Percentiles rank a stretch among this genome's conserved stretches.
phyloP scores from a whole-genome alignment of 1,140 invertebrate species.

The Bradynema listronoti region DNA sequence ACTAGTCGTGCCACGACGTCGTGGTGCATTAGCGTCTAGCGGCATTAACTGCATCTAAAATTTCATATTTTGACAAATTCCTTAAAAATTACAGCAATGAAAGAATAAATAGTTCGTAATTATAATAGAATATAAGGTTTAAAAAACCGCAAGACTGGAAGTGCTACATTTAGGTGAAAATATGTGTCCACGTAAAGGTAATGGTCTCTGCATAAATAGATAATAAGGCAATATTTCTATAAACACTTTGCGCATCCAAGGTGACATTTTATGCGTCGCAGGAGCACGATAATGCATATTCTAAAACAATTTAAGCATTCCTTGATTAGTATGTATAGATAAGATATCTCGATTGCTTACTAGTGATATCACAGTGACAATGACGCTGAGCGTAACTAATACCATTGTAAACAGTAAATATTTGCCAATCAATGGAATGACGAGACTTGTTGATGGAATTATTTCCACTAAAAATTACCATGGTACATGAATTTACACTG shows the following conservation, averaged over 20 bases:
- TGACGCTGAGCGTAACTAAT: conserved; percentile 86
- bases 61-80: neutral
- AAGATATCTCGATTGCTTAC: conserved; percentile 35
- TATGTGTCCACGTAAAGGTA: neutral
- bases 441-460: conserved; percentile 92
- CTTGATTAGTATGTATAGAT: conserved; percentile 6
- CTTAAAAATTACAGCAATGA: too few relatives aligned
- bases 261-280: conserved; percentile 79
- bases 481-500: too few relatives aligned
- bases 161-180: conserved; percentile 7
- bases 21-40: neutral
- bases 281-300: conserved; percentile 95
- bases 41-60: conserved; percentile 29
- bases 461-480: conserved; percentile 83
- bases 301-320: conserved; percentile 24
- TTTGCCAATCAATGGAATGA: conserved; percentile 97
- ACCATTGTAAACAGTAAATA: conserved; percentile 99
- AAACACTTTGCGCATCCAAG: conserved; percentile 79
- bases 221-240: conserved; percentile 77
- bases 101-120: too few relatives aligned
- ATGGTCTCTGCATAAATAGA: conserved; percentile 56
- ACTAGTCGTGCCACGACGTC: conserved; percentile 19
- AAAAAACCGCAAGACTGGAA: too few relatives aligned
- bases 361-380: conserved; percentile 92
- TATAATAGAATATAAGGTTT: too few relatives aligned